Evolutionary conservation across 2,888 invertebrate species (phyloP), one percentile per base, ranked within the genome.

Genomic region (Eustalomyia histrio): DNA sequence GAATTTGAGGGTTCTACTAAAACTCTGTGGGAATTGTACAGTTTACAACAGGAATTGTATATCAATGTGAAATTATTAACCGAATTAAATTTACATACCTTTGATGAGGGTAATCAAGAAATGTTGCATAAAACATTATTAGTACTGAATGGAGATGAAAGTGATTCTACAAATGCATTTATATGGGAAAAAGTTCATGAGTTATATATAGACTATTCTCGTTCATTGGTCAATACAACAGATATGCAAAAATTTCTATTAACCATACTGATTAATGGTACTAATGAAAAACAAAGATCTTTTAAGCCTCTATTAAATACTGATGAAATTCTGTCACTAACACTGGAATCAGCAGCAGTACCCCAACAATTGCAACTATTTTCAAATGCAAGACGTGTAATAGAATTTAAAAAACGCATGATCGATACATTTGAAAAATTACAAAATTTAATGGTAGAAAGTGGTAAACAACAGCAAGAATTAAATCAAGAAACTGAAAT

Each of bases 341-440:
- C 61, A 4, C 4, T 47, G 9, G 67, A 68, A 24, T 67, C 65
- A 4, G 68, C 81, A 5, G 68, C 71, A 4, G 24, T 24, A 0
- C 52, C 33, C 1, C 39, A 78, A 16, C 75, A 82, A 24, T 83
- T 80, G 0, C 80, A 85, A 4, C 79, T 90, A 2, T 89, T 90
- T 69, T 85, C 80, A 3, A 86, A 87, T 18, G 84, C 89, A 4
- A 85, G 86, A 2, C 84, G 86, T 35, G 83, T 89, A 4, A 84
- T 85, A 0, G 87, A 87, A 14, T 86, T 89, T 50, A 88, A 88
- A 6, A 88, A 87, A 35, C 86, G 88, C 1, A 85, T 89, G 85
- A 84, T 87, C 7, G 86, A 88, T 52, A 89, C 89, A 1, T 87
- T 89, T n/a, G 85, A 87, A 33, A 87, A 86, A 1, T 58, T 89